Evolutionary conservation across 2,113 vertebrate genomes (phyloP).

Genomic region (Anseranas semipalmata): DNA sequence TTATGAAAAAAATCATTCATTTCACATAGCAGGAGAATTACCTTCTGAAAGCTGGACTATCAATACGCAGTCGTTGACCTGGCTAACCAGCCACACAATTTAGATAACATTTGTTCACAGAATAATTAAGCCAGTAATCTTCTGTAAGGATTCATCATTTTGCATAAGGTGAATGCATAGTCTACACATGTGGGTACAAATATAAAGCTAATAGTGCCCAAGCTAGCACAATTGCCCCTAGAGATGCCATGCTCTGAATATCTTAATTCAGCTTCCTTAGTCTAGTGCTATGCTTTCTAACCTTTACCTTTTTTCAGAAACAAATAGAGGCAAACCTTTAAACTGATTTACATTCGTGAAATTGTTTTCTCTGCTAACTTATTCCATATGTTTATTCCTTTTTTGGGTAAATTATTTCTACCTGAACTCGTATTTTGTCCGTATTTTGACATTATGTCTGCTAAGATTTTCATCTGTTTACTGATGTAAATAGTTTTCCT

Average conservation of each 20-base stretch:
- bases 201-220: neutral
- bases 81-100: neutral
- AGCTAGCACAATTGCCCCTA: neutral
- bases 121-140: neutral
- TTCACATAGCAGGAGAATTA: neutral
- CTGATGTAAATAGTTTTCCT: neutral
- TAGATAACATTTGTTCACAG: neutral
- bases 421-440: neutral
- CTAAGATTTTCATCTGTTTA: neutral
- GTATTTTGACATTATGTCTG: neutral
- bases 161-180: neutral
- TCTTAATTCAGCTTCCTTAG: neutral
- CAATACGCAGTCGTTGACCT: neutral
- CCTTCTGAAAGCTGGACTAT: neutral
- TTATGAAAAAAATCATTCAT: neutral
- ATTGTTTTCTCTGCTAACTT: neutral
- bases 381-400: neutral
- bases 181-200: neutral
- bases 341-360: neutral
- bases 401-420: neutral
- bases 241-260: neutral
- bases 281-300: neutral
- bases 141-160: neutral
- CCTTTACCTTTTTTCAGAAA: neutral
- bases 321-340: neutral